These are phyloP conservation scores for Yoshiicerus persimilis DNA, from an alignment of 1,140 invertebrate genomes.

Conservation along the genomic window DNA sequence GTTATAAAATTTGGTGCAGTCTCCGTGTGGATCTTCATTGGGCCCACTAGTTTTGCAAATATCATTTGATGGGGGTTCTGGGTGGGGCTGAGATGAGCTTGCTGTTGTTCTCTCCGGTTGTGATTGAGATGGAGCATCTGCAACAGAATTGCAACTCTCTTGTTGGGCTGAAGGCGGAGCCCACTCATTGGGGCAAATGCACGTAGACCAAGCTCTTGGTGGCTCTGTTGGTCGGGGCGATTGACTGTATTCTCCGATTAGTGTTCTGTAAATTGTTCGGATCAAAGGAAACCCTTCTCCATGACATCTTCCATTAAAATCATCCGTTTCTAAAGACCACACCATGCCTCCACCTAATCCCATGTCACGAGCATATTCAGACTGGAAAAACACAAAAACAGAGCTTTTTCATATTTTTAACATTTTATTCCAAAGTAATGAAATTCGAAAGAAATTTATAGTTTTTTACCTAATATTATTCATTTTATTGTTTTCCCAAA, in stretches of 20 bases:
- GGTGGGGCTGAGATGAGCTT: background rate
- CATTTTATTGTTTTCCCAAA: too few relatives aligned
- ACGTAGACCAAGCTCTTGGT: background rate
- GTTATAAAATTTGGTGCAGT: background rate
- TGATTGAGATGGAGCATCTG: too few relatives aligned
- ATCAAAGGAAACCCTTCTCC: conserved; percentile 42
- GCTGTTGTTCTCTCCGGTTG: too few relatives aligned
- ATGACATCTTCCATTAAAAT: conserved; percentile 52
- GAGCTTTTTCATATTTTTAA: too few relatives aligned
- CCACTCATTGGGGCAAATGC: background rate
- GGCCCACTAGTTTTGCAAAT: background rate
- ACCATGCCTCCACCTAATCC: conserved; percentile 63
- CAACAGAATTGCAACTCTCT: too few relatives aligned
- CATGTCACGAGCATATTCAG: conserved; percentile 40
- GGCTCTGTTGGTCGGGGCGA: background rate
- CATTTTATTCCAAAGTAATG: background rate
- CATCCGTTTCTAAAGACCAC: conserved; percentile 64
- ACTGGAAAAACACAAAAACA: conserved; percentile 54
- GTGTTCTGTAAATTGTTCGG: conserved; percentile 35
- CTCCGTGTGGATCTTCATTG: background rate
- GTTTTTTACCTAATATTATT: too few relatives aligned
- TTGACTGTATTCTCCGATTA: conserved; percentile 41
- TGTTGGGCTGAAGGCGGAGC: too few relatives aligned
- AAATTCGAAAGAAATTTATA: too few relatives aligned
- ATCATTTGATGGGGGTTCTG: background rate